Percentiles rank a stretch among this genome's conserved stretches.
Conservation (phyloP, 2,888 invertebrate species). For the Agriopis leucophaearia region DNA sequence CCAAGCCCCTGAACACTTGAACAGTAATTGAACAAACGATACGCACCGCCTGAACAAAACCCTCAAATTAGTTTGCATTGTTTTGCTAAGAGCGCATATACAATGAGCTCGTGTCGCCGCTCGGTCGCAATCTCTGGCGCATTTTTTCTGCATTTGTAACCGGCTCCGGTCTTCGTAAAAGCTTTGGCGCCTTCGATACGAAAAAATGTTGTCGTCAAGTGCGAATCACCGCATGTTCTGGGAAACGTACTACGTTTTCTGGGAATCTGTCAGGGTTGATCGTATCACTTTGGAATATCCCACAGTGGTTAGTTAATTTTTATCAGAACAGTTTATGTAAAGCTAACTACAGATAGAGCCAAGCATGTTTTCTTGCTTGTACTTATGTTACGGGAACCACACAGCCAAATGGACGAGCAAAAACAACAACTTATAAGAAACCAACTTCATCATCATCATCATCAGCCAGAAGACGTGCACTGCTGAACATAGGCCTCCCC, state of each 20-base stretch:
- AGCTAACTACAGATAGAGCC: too few species aligned
- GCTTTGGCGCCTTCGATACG: constrained; percentile 77
- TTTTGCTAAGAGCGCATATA: constrained; percentile 69
- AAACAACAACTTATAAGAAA: too few species aligned
- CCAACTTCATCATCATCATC: too few species aligned
- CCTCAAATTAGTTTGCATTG: constrained; percentile 73
- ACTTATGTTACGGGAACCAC: too few species aligned
- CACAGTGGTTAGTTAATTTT: background rate
- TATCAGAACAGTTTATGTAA: background rate
- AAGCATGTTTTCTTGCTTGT: too few species aligned
- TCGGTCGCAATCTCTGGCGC: constrained; percentile 55
- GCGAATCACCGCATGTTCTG: constrained; percentile 72
- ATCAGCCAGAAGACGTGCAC: too few species aligned
- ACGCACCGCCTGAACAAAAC: constrained; percentile 55
- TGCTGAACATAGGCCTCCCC: too few species aligned
- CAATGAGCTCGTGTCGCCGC: constrained; percentile 66
- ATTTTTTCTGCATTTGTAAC: constrained; percentile 64
- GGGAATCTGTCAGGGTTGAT: constrained; percentile 59
- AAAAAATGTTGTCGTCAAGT: constrained; percentile 73
- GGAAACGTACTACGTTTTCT: constrained; percentile 70
- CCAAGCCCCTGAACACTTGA: constrained; percentile 19
- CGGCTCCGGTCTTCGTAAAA: constrained; percentile 68
- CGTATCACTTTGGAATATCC: constrained; percentile 54
- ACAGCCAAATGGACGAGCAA: too few species aligned
- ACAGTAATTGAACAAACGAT: constrained; percentile 52